Conservation (phyloP, 2,797 vertebrate species). For the Sebastes nivosus region DNA sequence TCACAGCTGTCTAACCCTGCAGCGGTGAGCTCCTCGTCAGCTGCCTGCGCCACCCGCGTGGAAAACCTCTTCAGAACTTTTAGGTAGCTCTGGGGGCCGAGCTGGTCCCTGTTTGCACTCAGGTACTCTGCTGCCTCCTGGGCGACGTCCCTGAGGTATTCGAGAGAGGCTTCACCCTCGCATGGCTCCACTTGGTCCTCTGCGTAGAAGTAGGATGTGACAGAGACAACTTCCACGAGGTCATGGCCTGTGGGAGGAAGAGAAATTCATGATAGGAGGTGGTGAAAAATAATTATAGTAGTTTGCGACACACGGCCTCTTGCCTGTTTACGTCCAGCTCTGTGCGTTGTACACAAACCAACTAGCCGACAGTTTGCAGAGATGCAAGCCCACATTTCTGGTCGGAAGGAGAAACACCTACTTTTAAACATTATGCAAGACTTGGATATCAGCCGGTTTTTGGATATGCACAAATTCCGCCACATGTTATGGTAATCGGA, state of each 20-base stretch:
- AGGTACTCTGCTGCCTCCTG: slow-evolving; percentile 84
- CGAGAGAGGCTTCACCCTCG: slow-evolving; percentile 59
- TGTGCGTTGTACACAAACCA: no score
- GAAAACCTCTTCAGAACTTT: slow-evolving; percentile 81
- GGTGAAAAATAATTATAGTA: no score
- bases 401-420: no score
- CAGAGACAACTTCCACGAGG: slow-evolving; percentile 65
- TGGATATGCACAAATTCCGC: no score
- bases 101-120: slow-evolving; percentile 63
- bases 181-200: slow-evolving; percentile 40
- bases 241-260: slow-evolving; percentile 69
- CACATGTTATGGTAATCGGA: no score
- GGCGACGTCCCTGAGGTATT: slow-evolving; percentile 80
- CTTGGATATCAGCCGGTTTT: no score
- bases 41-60: neutral
- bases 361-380: no score
- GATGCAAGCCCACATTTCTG: no score
- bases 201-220: slow-evolving; percentile 58
- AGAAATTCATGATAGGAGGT: neutral
- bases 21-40: slow-evolving; percentile 5
- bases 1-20: neutral
- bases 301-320: no score
- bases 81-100: slow-evolving; percentile 76
- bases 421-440: no score
- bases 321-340: no score